Percentiles rank a stretch among this genome's conserved stretches.
phyloP scores from a whole-genome alignment of 2,888 invertebrate genomes.

The Callyntrura sp. region DNA sequence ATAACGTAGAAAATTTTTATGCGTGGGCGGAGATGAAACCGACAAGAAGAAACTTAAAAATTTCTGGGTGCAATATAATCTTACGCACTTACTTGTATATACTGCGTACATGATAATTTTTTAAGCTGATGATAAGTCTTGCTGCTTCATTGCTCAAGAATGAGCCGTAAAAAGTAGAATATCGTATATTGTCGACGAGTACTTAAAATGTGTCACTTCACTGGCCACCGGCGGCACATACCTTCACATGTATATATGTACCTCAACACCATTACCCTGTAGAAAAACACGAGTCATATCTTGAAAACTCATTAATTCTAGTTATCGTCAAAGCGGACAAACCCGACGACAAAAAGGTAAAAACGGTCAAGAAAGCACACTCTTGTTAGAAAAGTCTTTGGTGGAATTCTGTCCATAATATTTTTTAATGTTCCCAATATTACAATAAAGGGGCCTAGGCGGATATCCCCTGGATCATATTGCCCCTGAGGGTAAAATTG shows the following conservation, averaged over 20 bases:
- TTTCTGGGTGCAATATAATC: not conserved
- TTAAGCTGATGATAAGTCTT: too few relatives aligned
- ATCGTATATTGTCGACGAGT: not conserved
- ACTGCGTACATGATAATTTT: not conserved
- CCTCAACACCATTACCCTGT: not conserved
- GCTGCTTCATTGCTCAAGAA: not conserved
- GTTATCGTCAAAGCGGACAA: not conserved
- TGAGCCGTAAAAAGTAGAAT: conserved; percentile 42
- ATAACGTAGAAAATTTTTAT: conserved; percentile 77
- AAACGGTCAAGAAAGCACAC: conserved; percentile 1
- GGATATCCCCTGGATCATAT: too few relatives aligned
- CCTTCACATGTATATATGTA: too few relatives aligned
- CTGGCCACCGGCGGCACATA: too few relatives aligned
- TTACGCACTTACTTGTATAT: not conserved
- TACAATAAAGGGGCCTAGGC: not conserved
- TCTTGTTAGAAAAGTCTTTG: not conserved
- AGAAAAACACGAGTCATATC: not conserved
- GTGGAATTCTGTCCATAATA: not conserved
- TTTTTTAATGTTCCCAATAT: conserved; percentile 60
- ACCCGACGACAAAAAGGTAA: conserved; percentile 34
- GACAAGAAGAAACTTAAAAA: not conserved
- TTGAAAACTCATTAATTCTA: conserved; percentile 48
- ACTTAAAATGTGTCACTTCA: too few relatives aligned
- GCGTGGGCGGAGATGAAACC: conserved; percentile 77
- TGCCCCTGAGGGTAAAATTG: too few relatives aligned